phyloP scores from a whole-genome alignment of 2,888 invertebrate genomes.

The Campoplex capitator region DNA sequence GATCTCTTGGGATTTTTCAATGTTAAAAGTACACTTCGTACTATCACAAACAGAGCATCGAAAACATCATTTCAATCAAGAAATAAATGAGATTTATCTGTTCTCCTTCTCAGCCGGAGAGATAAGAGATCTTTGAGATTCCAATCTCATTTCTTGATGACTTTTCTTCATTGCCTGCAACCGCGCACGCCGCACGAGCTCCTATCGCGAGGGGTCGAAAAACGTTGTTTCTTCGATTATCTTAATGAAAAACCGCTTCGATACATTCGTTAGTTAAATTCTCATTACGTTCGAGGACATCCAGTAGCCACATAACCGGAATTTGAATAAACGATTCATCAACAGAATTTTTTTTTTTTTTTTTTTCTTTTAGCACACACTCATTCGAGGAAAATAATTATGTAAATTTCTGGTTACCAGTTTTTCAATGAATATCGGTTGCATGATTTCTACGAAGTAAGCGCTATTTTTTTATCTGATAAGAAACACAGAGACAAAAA shows the following conservation, averaged over 20 bases:
- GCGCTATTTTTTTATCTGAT: not conserved
- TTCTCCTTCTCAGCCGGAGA: not conserved
- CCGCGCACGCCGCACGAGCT: not conserved
- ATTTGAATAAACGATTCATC: constrained; percentile 17
- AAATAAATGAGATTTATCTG: constrained; percentile 11
- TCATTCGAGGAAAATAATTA: constrained; percentile 15
- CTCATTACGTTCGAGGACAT: not conserved
- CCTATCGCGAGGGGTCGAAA: not conserved
- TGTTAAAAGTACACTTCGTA: constrained; percentile 2
- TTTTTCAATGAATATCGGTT: constrained; percentile 2
- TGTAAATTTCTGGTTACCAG: constrained; percentile 3
- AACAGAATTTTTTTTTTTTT: constrained; percentile 7
- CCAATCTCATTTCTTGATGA: not conserved
- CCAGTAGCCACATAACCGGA: not conserved
- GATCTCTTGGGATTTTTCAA: constrained; percentile 15
- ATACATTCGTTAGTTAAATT: constrained; percentile 11
- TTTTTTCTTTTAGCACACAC: not conserved
- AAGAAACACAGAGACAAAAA: not conserved
- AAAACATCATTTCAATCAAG: not conserved
- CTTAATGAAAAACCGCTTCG: constrained; percentile 3
- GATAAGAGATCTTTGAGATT: not conserved
- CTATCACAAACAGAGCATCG: not conserved
- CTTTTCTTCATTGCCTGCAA: not conserved
- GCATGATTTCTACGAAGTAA: constrained; percentile 17
- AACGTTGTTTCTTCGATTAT: not conserved